phyloP scores from a whole-genome alignment of 2,888 invertebrate species.

The Nomada fabriciana region DNA sequence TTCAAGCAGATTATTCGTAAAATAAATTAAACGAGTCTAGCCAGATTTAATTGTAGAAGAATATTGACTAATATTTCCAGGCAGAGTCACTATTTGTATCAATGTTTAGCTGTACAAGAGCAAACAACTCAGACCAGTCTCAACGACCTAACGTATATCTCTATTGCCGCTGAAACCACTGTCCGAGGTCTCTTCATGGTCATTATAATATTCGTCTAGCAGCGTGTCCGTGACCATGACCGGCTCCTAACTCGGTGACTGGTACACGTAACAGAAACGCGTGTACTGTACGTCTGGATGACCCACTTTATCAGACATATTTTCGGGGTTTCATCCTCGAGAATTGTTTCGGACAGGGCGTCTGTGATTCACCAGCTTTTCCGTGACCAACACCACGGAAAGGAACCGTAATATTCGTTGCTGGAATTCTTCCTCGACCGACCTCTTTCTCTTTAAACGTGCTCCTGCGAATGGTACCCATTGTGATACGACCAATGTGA shows the following conservation, averaged over 20 bases:
- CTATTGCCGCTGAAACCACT: constrained; percentile 1
- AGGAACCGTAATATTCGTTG: constrained; percentile 29
- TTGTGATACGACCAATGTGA: not conserved
- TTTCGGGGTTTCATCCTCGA: constrained; percentile 57
- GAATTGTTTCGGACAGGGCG: constrained; percentile 55
- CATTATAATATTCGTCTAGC: constrained; percentile 46
- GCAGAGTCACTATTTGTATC: constrained; percentile 3
- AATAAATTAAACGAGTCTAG: not conserved
- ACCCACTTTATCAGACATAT: constrained; percentile 70
- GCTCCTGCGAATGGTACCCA: not conserved
- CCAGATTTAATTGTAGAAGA: not conserved
- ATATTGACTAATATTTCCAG: not conserved
- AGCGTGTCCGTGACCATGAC: constrained; percentile 65
- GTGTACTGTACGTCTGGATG: constrained; percentile 66
- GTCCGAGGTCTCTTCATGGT: constrained; percentile 45
- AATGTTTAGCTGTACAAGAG: constrained; percentile 23
- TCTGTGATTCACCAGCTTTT: constrained; percentile 56
- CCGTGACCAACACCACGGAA: constrained; percentile 24
- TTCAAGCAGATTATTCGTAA: not conserved
- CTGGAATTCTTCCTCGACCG: constrained; percentile 13
- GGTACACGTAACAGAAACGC: constrained; percentile 57
- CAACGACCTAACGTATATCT: constrained; percentile 23
- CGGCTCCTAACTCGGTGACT: constrained; percentile 68
- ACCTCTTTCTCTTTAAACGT: constrained; percentile 21
- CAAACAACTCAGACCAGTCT: constrained; percentile 20